Percentiles rank a stretch among this genome's conserved stretches.
phyloP scores from a whole-genome alignment of 2,797 vertebrate genomes.

The Chrosomus eos region DNA sequence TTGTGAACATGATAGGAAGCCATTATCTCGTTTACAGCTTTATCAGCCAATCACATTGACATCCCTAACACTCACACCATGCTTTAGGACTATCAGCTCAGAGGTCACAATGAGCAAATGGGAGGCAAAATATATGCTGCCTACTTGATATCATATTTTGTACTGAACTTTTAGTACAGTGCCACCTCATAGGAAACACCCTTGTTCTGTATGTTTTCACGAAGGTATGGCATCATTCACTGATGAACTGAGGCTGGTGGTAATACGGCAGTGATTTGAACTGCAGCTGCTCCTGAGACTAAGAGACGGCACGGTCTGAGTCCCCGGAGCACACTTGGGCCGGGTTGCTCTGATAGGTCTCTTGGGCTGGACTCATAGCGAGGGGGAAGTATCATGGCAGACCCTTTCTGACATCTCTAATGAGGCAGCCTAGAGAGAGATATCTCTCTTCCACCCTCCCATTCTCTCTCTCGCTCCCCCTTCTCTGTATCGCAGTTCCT shows the following conservation, averaged over 20 bases:
- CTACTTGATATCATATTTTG: background rate
- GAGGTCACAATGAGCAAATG: background rate
- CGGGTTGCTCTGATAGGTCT: constrained; percentile 27
- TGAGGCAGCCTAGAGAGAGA: constrained; percentile 72
- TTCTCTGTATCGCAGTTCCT: background rate
- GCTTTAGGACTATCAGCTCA: background rate
- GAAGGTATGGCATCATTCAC: constrained; percentile 14
- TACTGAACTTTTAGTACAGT: background rate
- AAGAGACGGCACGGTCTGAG: background rate
- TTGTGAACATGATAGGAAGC: background rate
- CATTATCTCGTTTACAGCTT: background rate
- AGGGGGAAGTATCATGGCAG: constrained; percentile 64
- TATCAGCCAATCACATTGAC: background rate
- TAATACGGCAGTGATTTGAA: constrained; percentile 44
- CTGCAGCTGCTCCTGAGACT: background rate
- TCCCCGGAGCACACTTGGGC: constrained; percentile 30
- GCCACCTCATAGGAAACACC: background rate
- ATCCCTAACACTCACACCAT: background rate
- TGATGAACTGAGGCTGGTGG: constrained; percentile 39
- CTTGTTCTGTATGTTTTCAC: constrained; percentile 9
- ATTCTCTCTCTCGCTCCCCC: constrained; percentile 13
- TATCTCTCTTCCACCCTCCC: constrained; percentile 33
- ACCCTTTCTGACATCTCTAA: constrained; percentile 77
- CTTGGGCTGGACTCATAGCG: constrained; percentile 11
- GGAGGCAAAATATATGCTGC: background rate